Evolutionary conservation across 1,140 invertebrate species (phyloP), one percentile per base, ranked within the genome.

Genomic region (Nebria ingens): DNA sequence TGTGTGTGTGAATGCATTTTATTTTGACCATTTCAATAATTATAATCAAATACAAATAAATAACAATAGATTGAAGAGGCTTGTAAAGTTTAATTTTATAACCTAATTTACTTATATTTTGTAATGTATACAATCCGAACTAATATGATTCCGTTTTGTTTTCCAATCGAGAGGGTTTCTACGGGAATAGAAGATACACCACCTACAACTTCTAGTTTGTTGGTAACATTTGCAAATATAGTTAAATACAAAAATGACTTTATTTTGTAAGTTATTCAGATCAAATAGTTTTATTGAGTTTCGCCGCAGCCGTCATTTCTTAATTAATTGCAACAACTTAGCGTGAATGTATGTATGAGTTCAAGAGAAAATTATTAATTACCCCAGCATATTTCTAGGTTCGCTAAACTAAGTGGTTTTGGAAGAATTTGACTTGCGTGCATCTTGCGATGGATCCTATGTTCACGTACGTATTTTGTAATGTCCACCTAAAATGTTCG

Each of bases 281-380:
- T 13, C 4, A 25, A 19, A 56, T 20, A 19, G 56, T 57, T 45
- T 21, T 56, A 15, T 54, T 25, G 52, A 49, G 11, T 29, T 29
- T 29, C 25, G n/a, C n/a, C n/a, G n/a, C n/a, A n/a, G n/a, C n/a
- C n/a, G n/a, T n/a, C n/a, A n/a, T n/a, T n/a, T n/a, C 25, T 29
- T 13, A 29, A 6, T 29, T 29, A 29, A 45, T 12, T 45, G 9
- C 9, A 17, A 17, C 17, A 45, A 45, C 40, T 17, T 3, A 17
- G 9, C 17, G 40, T 45, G 69, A 68, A 65, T 68, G 70, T 65
- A 63, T 63, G 71, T 65, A 64, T 71, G 71, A 65, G 66, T 66
- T 65, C 66, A 66, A 65, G 64, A 71, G 66, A 72, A 73, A 73
- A 72, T 70, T 73, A 75, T 73, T 75, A 76, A 76, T 74, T 68